Percentiles rank a stretch among this genome's conserved stretches.
Evolutionary conservation across 2,888 invertebrate genomes (phyloP).

Genomic region (Oithona nana): DNA sequence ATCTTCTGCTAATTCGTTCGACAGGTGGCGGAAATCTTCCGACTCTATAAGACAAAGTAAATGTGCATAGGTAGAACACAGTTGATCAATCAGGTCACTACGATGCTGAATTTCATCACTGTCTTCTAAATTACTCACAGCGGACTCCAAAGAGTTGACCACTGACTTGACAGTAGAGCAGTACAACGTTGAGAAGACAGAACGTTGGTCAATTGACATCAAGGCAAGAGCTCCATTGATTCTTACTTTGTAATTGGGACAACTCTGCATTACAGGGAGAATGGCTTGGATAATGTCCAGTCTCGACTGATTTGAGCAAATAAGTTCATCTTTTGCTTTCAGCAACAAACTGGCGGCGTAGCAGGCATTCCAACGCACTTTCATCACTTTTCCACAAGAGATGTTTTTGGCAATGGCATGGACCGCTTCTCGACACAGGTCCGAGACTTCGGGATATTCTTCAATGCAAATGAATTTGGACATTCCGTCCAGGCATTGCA

Average conservation of each 20-base stretch:
- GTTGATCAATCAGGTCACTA: neutral
- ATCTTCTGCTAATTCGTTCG: neutral
- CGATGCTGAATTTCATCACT: neutral
- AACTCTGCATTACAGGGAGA: neutral
- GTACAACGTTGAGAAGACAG: neutral
- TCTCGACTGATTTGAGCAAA: neutral
- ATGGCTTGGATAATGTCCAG: neutral
- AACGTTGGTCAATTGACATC: neutral
- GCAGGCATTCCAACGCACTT: slow-evolving; percentile 9
- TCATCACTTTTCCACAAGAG: neutral
- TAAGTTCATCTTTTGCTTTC: neutral
- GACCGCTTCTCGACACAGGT: neutral
- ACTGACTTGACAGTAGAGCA: neutral
- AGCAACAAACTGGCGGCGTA: neutral
- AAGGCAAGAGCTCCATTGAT: neutral
- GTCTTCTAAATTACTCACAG: slow-evolving; percentile 5
- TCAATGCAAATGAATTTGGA: neutral
- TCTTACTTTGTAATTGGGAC: slow-evolving; percentile 12
- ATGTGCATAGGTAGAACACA: neutral
- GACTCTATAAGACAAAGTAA: neutral
- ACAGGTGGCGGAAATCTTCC: neutral
- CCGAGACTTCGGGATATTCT: neutral
- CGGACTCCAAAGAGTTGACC: neutral
- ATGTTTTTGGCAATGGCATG: neutral
- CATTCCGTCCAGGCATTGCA: slow-evolving; percentile 1